Percentiles rank a stretch among this genome's conserved stretches.
Evolutionary conservation across 2,113 vertebrate genomes (phyloP).

Genomic region (Paramormyrops kingsleyae): DNA sequence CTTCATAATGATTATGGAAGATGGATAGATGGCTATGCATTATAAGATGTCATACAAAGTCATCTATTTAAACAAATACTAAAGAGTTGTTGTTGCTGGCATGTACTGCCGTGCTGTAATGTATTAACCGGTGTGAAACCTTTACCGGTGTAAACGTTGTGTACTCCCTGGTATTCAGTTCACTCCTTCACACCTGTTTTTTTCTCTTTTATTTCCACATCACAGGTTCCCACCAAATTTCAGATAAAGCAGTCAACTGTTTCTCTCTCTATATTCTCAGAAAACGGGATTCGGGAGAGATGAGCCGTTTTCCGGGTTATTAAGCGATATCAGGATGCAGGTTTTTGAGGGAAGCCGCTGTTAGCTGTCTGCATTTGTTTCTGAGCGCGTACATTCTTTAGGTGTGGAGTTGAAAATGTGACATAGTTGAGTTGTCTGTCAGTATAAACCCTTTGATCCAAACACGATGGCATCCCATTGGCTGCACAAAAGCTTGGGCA

Average conservation of each 20-base stretch:
- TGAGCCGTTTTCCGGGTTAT: neutral
- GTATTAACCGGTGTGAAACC: neutral
- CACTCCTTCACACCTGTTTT: neutral
- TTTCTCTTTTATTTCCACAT: neutral
- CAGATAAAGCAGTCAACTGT: neutral
- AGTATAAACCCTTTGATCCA: neutral
- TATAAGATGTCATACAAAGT: neutral
- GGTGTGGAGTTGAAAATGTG: neutral
- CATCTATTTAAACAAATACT: neutral
- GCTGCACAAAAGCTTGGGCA: neutral
- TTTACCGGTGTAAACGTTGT: neutral
- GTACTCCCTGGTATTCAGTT: neutral
- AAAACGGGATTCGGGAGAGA: neutral
- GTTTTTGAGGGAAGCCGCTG: neutral
- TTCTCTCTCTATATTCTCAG: neutral
- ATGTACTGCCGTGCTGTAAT: neutral
- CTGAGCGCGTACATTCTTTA: neutral
- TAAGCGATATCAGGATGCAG: neutral
- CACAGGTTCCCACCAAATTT: neutral
- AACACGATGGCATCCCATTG: neutral
- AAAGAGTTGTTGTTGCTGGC: neutral
- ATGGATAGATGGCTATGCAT: neutral
- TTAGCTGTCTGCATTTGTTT: neutral
- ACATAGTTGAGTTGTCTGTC: neutral
- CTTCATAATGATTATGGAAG: neutral